Percentiles rank a stretch among this genome's conserved stretches.
These are phyloP conservation scores for Tympanuchus pallidicinctus DNA, from an alignment of 2,113 vertebrate species.

Conservation along the genomic window DNA sequence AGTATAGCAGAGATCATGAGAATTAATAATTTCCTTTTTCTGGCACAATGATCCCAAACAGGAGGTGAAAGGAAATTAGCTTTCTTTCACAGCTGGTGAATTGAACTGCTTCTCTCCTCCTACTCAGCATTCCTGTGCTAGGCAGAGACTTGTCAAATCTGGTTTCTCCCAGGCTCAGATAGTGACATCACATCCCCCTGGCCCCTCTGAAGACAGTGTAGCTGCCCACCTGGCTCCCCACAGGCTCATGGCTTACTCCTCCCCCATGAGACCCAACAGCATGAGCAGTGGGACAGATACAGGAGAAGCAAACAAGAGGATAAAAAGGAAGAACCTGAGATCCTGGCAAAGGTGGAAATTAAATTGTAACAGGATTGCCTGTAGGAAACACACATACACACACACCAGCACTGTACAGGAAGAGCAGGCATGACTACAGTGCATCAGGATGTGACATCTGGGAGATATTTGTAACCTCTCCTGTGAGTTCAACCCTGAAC, in stretches of 20 bases:
- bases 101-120: neutral
- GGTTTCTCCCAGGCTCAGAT: neutral
- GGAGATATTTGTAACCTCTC: neutral
- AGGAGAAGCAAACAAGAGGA: neutral
- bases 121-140: rapidly evolving
- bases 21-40: neutral
- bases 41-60: neutral
- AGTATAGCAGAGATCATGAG: neutral
- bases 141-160: neutral
- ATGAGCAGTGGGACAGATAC: neutral
- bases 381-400: too few species aligned
- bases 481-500: neutral
- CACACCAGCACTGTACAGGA: too few species aligned
- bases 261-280: rapidly evolving
- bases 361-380: too few species aligned
- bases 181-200: neutral
- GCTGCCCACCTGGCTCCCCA: too few species aligned
- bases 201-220: neutral
- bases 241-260: rapidly evolving
- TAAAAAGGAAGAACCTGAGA: neutral
- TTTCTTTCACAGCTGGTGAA: neutral
- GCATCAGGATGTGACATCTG: neutral
- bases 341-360: too few species aligned
- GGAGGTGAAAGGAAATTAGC: neutral
- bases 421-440: too few species aligned